Base-by-base conservation (phyloP, 2,888 invertebrate species). In the Argyresthia goedartella region DNA sequence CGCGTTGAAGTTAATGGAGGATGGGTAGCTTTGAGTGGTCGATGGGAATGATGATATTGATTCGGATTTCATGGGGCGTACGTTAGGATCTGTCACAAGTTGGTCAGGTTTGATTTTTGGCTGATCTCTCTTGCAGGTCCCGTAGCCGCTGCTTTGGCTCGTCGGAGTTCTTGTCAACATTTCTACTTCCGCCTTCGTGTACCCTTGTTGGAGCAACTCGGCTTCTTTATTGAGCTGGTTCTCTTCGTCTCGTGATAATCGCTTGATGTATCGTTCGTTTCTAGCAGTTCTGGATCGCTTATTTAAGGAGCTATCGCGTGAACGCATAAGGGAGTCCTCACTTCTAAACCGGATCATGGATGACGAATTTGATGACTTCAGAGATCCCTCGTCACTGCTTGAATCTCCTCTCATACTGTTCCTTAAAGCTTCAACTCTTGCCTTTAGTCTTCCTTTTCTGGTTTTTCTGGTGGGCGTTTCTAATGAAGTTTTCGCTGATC, bases 211-310 rank as follows among this genome's bases (percentile, higher is more conserved):
- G 51, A 87, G 60, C 53, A 87, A 59, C 60, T 88, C 86, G 16
- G 87, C 85, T 76, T 90, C 90, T 64, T 85, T 85, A 55, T 88
- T 88, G 7, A 87, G 66, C 59, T 85, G 81, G 55, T 81, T 78
- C 65, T 92, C 92, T 41, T 92, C 92, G 59, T 93, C 93, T 54
- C 91, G 88, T 11, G 92, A 93, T 59, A 93, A 74, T 52, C 95
- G 88, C 65, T 93, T 93, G 53, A 93, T 91, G 65, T 94, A 94
- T 52, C 95, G 88, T 69, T 95, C 95, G 51, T 94, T 95, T 61
- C 95, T 88, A 0, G 94, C 94, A 25, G 91, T 89, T 52, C 94
- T 86, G 34, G 92, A 90, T 63, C 89, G 88, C 59, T 91, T 89
- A 65, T 88, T 92, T 43, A 88, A 74, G 0, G 90, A 88, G 53